Conservation (phyloP, 2,113 vertebrate species). For the Spheniscus mendiculus region DNA sequence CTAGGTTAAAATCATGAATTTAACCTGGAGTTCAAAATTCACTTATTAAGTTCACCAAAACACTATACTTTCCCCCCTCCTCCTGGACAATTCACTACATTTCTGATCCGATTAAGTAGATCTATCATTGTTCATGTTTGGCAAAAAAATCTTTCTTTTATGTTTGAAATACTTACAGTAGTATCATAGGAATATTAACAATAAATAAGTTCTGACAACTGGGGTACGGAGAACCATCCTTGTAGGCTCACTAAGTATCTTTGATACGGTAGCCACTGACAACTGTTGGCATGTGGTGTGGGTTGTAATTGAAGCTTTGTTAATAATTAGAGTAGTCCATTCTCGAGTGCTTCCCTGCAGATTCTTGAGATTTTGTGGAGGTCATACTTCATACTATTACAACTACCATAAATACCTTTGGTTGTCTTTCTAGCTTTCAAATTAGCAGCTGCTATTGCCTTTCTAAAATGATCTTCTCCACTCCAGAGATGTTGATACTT, state of each 20-base stretch:
- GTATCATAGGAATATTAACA: background rate
- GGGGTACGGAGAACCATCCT: background rate
- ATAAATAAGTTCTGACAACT: background rate
- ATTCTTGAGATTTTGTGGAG: constrained; percentile 41
- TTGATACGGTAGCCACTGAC: background rate
- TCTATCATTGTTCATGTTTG: background rate
- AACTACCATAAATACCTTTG: constrained; percentile 50
- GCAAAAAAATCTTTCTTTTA: background rate
- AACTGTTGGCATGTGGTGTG: constrained; percentile 2
- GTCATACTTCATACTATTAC: background rate
- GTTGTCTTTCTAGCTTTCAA: constrained; percentile 4
- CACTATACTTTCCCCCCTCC: background rate
- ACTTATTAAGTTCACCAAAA: background rate
- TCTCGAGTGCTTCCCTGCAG: constrained; percentile 7
- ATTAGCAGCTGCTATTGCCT: constrained; percentile 58
- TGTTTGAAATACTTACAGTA: background rate
- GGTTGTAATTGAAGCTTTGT: constrained; percentile 30
- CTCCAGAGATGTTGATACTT: background rate
- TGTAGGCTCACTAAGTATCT: background rate
- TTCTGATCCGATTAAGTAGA: background rate
- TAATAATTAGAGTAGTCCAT: constrained; percentile 14
- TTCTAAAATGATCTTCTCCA: constrained; percentile 25
- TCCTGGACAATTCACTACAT: background rate
- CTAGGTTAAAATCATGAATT: background rate
- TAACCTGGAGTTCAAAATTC: background rate